Evolutionary conservation across 2,113 vertebrate species (phyloP).

Genomic region (Lophotis ruficrista): DNA sequence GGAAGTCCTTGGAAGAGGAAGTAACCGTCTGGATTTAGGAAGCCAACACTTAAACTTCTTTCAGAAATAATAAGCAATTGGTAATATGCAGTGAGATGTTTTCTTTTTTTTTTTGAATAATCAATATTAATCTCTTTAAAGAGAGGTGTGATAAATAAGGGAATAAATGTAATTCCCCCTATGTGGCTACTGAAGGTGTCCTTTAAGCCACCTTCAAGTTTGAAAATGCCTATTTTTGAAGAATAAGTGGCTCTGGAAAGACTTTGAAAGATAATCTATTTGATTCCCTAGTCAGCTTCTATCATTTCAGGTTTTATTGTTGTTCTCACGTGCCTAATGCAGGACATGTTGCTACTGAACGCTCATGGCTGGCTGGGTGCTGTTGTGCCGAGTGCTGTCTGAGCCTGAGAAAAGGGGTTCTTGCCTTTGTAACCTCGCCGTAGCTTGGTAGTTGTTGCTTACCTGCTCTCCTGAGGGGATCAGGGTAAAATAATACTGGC

Average conservation of each 20-base stretch:
- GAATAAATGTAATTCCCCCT: background rate
- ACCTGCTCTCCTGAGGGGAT: background rate
- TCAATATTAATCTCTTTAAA: background rate
- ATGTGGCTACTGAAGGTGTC: background rate
- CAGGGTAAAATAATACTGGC: background rate
- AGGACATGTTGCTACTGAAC: background rate
- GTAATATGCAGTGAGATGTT: background rate
- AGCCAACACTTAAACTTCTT: background rate
- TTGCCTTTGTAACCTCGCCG: background rate
- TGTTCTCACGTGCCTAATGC: background rate
- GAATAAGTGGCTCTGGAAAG: background rate
- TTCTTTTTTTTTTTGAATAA: background rate
- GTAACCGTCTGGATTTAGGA: background rate
- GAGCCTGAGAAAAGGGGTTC: background rate
- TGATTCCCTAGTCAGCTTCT: background rate
- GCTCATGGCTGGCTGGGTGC: background rate
- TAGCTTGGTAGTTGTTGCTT: background rate
- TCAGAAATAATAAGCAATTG: background rate
- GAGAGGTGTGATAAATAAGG: background rate
- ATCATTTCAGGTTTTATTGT: background rate
- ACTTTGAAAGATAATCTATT: background rate
- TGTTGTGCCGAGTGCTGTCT: rapidly evolving
- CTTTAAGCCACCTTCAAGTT: background rate
- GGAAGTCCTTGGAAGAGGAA: background rate
- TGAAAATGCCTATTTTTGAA: background rate